phyloP scores from a whole-genome alignment of 1,140 invertebrate species.

The Rhagoletis pomonella region DNA sequence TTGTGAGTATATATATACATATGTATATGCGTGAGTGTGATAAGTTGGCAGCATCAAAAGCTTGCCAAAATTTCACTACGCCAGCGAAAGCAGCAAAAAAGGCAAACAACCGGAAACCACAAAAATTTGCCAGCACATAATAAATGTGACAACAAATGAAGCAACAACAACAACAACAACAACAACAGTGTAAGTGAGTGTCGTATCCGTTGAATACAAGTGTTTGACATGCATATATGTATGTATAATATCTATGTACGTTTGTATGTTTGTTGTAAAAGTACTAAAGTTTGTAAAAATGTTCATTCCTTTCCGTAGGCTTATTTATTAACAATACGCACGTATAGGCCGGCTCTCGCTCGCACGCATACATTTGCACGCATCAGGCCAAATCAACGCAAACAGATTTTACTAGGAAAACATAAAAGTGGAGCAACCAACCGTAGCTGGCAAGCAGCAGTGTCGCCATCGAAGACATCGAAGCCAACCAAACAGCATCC shows the following conservation, averaged over 20 bases:
- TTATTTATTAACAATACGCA: conserved; percentile 40
- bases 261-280: neutral
- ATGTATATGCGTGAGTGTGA: neutral
- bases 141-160: neutral
- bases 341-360: neutral
- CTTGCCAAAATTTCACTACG: neutral
- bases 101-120: conserved; percentile 70
- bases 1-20: neutral
- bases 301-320: neutral
- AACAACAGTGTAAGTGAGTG: neutral
- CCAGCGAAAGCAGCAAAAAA: conserved; percentile 29
- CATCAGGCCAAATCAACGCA: conserved; percentile 68
- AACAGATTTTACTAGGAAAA: conserved; percentile 70
- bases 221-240: neutral
- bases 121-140: conserved; percentile 68
- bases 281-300: neutral
- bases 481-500: neutral
- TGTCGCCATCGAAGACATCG: neutral
- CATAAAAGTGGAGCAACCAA: conserved; percentile 59
- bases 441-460: neutral
- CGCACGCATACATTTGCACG: conserved; percentile 62
- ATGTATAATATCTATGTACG: neutral
- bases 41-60: conserved; percentile 12
- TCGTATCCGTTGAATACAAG: neutral
- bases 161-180: neutral